Evolutionary conservation across 2,888 invertebrate species (phyloP).

Genomic region (Empis livida): DNA sequence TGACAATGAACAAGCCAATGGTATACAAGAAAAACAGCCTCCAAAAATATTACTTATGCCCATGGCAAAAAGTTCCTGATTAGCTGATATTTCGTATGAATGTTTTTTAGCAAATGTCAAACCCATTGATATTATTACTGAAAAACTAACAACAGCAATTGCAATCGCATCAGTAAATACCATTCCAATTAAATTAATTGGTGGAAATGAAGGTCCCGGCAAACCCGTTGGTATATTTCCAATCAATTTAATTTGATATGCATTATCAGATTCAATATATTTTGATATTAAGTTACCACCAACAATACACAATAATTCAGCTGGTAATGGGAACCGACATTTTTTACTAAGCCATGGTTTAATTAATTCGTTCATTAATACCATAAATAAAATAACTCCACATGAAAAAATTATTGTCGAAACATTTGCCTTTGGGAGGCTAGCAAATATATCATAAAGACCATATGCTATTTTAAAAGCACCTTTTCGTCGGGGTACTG

Average conservation of each 20-base stretch:
- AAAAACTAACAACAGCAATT: conserved; percentile 58
- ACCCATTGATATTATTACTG: conserved; percentile 61
- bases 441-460: not conserved
- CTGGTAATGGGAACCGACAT: conserved; percentile 56
- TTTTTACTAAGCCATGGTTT: conserved; percentile 46
- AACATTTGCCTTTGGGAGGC: conserved; percentile 39
- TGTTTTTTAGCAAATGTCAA: conserved; percentile 59
- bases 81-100: conserved; percentile 54
- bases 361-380: conserved; percentile 49
- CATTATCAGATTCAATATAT: too few relatives aligned
- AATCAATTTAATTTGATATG: conserved; percentile 38
- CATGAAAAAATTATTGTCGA: conserved; percentile 49
- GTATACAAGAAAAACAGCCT: conserved; percentile 52
- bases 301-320: conserved; percentile 59
- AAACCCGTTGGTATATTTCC: conserved; percentile 58
- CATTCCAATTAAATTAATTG: conserved; percentile 40
- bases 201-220: conserved; percentile 45
- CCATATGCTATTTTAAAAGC: conserved; percentile 44
- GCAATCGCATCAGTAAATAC: conserved; percentile 49
- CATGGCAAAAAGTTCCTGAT: conserved; percentile 59
- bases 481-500: conserved; percentile 42
- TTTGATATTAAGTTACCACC: conserved; percentile 51
- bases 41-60: conserved; percentile 56
- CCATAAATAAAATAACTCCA: conserved; percentile 45
- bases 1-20: conserved; percentile 51